Evolutionary conservation across 2,888 invertebrate species (phyloP), one percentile per base, ranked within the genome.

Genomic region (Parnassius orleans): DNA sequence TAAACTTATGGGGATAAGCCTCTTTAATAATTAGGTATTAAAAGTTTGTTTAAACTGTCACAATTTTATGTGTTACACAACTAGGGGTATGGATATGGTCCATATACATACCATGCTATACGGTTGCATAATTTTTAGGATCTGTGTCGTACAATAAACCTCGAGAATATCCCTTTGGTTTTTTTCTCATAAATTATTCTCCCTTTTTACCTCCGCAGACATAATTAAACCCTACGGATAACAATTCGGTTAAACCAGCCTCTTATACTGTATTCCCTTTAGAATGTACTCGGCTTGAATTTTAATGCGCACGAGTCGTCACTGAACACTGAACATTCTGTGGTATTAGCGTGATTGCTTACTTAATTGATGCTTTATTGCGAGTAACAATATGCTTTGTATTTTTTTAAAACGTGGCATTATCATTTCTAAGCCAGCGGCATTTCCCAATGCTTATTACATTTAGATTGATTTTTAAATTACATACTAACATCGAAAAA

Each of bases 191-290:
- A 73, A 80, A 84, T 82, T 76, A 85, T 84, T 83, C 80, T 69
- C 67, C 33, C 7, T 33, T 61, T 65, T 70, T 80, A 81, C 80
- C 75, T 72, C 72, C 77, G 71, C 70, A 14, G 84, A 78, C 76
- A 83, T 86, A 87, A 88, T 87, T 87, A 86, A 82, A 75, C 87
- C 87, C 86, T 67, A 77, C 76, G 87, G 87, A 86, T 79, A 74
- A 76, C 74, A 73, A 76, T 79, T 79, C 76, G 77, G 76, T 76
- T 76, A 71, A 76, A 75, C 72, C 72, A 71, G 68, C 69, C 74
- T 72, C 69, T 77, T 71, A 76, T 78, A 75, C 70, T 44, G 69
- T 72, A 86, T 84, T 84, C 85, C 78, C 78, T 79, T 84, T 84
- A 69, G 77, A 73, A 66, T 64, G 62, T 52, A 69, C 66, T 68